Evolutionary conservation across 2,797 vertebrate species (phyloP).

Genomic region (Pagetopsis macropterus): DNA sequence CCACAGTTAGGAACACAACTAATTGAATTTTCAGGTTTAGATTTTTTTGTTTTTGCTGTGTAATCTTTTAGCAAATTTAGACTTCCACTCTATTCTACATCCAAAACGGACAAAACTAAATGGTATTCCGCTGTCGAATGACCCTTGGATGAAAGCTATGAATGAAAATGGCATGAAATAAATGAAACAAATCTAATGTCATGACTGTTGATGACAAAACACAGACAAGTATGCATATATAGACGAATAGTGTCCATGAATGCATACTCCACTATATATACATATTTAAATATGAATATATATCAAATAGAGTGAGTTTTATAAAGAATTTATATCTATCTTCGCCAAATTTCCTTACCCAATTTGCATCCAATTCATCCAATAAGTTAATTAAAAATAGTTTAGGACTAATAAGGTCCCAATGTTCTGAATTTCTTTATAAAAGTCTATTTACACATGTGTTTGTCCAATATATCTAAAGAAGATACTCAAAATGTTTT

Average conservation of each 20-base stretch:
- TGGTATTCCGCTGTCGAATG: slow-evolving; percentile 82
- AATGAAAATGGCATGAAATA: slow-evolving; percentile 63
- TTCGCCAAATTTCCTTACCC: slow-evolving; percentile 67
- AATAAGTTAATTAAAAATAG: slow-evolving; percentile 61
- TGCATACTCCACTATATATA: slow-evolving; percentile 82
- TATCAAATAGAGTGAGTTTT: slow-evolving; percentile 86
- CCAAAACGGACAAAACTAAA: slow-evolving; percentile 80
- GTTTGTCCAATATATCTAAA: slow-evolving; percentile 82
- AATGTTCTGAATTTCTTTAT: slow-evolving; percentile 81
- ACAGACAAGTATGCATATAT: slow-evolving; percentile 78
- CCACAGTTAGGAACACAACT: slow-evolving; percentile 77
- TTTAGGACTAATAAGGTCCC: slow-evolving; percentile 68
- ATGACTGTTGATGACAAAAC: slow-evolving; percentile 73
- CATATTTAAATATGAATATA: slow-evolving; percentile 82
- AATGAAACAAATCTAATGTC: slow-evolving; percentile 57
- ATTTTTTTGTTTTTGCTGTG: slow-evolving; percentile 59
- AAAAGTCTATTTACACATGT: slow-evolving; percentile 80
- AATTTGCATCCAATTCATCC: slow-evolving; percentile 64
- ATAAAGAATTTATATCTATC: slow-evolving; percentile 81
- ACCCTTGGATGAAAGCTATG: slow-evolving; percentile 67
- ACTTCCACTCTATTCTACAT: slow-evolving; percentile 85
- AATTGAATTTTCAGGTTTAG: slow-evolving; percentile 42
- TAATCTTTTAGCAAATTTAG: slow-evolving; percentile 63
- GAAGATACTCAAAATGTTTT: slow-evolving; percentile 73
- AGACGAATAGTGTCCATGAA: slow-evolving; percentile 62